phyloP scores from a whole-genome alignment of 2,888 invertebrate species.

The Nemotelus nigrinus region DNA sequence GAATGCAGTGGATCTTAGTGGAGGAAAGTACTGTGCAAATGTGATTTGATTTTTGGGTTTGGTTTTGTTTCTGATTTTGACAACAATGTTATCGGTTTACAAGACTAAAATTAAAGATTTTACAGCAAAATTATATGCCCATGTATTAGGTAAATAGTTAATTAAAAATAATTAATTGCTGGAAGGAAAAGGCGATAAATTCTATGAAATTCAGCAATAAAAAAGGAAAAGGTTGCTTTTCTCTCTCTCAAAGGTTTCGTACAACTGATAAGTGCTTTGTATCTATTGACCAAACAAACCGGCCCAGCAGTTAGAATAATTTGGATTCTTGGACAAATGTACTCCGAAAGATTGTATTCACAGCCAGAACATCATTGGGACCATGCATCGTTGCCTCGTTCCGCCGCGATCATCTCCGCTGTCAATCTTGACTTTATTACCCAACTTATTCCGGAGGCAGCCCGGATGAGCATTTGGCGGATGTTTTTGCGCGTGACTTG shows the following conservation, averaged over 20 bases:
- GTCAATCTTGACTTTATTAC: constrained; percentile 11
- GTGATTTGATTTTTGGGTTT: neutral
- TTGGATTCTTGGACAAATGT: constrained; percentile 4
- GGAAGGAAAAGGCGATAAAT: no score
- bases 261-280: neutral
- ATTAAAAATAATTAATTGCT: no score
- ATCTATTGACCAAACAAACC: neutral
- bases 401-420: constrained; percentile 7
- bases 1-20: constrained; percentile 7
- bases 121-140: no score
- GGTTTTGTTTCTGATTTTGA: neutral
- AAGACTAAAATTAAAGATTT: no score
- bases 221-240: no score
- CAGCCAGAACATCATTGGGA: neutral
- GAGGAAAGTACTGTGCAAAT: neutral
- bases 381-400: neutral
- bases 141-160: no score
- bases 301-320: constrained; percentile 8
- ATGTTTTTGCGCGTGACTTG: constrained; percentile 45
- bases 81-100: no score
- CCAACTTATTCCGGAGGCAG: constrained; percentile 14
- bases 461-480: constrained; percentile 23
- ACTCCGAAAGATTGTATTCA: constrained; percentile 2
- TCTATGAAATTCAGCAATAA: no score
- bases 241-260: neutral